Evolutionary conservation across 2,888 invertebrate species (phyloP).

Genomic region (Cosmia pyralina): DNA sequence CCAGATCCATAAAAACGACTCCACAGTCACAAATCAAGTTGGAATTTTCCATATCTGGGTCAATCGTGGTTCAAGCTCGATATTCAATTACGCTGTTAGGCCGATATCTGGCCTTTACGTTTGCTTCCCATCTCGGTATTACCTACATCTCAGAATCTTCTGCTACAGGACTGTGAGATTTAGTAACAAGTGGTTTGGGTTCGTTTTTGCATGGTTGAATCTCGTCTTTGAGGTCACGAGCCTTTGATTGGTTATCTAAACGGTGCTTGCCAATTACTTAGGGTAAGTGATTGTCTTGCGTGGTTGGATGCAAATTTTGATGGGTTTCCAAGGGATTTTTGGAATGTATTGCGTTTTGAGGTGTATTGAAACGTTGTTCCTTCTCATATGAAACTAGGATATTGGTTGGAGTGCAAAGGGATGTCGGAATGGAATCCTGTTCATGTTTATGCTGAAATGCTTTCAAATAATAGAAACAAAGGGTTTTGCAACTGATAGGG

Average conservation of each 20-base stretch:
- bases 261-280: slow-evolving; percentile 87
- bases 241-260: slow-evolving; percentile 85
- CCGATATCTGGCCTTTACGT: slow-evolving; percentile 81
- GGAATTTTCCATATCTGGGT: slow-evolving; percentile 72
- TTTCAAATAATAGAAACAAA: slow-evolving; percentile 53
- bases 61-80: slow-evolving; percentile 67
- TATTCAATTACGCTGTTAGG: slow-evolving; percentile 85
- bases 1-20: slow-evolving; percentile 55
- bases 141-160: slow-evolving; percentile 70
- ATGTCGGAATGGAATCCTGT: slow-evolving; percentile 39
- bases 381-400: slow-evolving; percentile 30
- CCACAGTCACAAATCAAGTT: slow-evolving; percentile 68
- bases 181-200: slow-evolving; percentile 58
- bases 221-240: slow-evolving; percentile 74
- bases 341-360: slow-evolving; percentile 49
- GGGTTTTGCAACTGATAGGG: slow-evolving; percentile 11
- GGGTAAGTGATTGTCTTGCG: slow-evolving; percentile 86
- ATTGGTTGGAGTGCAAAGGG: slow-evolving; percentile 45
- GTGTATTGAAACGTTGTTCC: slow-evolving; percentile 34
- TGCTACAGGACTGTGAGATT: slow-evolving; percentile 59
- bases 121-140: slow-evolving; percentile 81
- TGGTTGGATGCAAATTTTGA: slow-evolving; percentile 72
- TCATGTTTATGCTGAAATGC: slow-evolving; percentile 52
- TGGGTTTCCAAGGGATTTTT: slow-evolving; percentile 58
- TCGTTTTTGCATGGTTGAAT: slow-evolving; percentile 52